Evolutionary conservation across 2,113 vertebrate genomes (phyloP), one percentile per base, ranked within the genome.

Genomic region (Platichthys flesus): DNA sequence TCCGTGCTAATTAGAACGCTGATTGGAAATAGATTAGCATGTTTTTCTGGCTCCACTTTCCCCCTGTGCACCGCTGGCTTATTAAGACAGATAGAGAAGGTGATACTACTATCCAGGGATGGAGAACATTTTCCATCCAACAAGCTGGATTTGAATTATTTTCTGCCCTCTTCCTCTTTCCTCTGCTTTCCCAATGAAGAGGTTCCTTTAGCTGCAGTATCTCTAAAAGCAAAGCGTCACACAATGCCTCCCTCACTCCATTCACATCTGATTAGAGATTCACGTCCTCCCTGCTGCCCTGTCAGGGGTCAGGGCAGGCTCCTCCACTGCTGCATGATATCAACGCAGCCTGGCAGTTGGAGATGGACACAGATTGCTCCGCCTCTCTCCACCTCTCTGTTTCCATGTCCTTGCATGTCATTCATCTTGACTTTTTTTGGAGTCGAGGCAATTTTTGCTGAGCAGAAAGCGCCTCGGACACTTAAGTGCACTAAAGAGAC

Each of bases 11-110:
- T 93, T 92, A 91, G 84, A 88, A 88, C 83, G 78, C 84, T 91
- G 90, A 93, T 92, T 92, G 87, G 84, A 91, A 91, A 91, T 83
- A 88, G 90, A 93, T 92, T 88, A 83, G 85, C 83, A 72, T 88
- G 81, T 86, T 88, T 90, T 89, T 82, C 81, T 71, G 54, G 12
- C 76, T 81, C 81, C 15, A 67, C 75, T 71, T 78, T 62, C 71
- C 60, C 15, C 52, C 74, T 78, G 58, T 37, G 62, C 75, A 71
- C 70, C 52, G 52, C 52, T 56, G 23, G 69, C 68, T 74, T 72
- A 83, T 82, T 80, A 73, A 79, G 70, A 60, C 55, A 54, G 73
- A 86, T 71, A 64, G 70, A 82, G 83, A 67, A 73, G 24, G 55
- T 26, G 16, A 80, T 85, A 71, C 80, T 85, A 82, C 63, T 63